Percentiles rank a stretch among this genome's conserved stretches.
Conservation (phyloP, 2,113 vertebrate species). For the Plotosus lineatus region DNA sequence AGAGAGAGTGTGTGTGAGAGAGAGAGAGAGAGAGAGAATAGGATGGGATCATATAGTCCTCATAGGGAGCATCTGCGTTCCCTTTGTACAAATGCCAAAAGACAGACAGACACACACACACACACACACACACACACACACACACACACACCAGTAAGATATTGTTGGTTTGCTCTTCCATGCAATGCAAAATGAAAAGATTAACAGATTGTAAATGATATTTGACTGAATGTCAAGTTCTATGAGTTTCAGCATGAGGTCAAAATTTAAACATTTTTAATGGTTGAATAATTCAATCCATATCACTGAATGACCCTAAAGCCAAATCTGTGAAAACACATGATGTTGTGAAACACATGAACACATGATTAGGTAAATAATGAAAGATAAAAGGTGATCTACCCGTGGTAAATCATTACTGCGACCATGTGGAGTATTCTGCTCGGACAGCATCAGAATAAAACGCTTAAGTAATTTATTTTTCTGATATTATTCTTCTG, state of each 20-base stretch:
- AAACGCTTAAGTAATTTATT: neutral
- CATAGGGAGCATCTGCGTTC: neutral
- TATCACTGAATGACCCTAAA: neutral
- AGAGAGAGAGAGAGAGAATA: neutral
- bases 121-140: neutral
- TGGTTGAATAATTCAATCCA: neutral
- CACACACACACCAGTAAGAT: neutral
- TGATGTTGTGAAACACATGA: neutral
- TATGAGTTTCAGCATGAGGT: neutral
- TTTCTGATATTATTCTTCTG: neutral
- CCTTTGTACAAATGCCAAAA: neutral
- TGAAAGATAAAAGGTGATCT: neutral
- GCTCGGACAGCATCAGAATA: neutral
- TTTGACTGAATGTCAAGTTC: neutral
- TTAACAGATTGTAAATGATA: neutral
- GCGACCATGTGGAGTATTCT: neutral
- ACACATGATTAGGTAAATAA: neutral
- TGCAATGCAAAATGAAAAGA: neutral
- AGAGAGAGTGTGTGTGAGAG: neutral
- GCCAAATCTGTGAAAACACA: neutral
- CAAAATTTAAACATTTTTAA: neutral
- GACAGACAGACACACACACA: neutral
- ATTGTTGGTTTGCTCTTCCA: neutral
- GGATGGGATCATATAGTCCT: neutral
- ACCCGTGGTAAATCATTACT: neutral